These are phyloP conservation scores for Caligus rogercresseyi DNA, from an alignment of 1,140 invertebrate species.

Conservation along the genomic window DNA sequence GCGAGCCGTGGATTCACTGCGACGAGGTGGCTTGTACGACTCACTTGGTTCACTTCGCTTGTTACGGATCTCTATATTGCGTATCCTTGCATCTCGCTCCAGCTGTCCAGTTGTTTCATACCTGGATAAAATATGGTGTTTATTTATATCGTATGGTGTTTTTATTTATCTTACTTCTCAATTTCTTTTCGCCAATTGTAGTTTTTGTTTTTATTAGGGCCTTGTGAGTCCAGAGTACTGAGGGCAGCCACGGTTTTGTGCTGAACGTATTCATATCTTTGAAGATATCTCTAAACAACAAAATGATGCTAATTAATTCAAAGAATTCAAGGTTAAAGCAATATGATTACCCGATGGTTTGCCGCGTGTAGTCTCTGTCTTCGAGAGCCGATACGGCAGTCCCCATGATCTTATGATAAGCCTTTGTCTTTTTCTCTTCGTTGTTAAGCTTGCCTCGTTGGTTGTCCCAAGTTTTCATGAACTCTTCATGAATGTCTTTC, in stretches of 20 bases:
- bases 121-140: background rate
- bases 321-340: too few relatives aligned
- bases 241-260: background rate
- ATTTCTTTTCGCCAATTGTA: background rate
- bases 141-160: background rate
- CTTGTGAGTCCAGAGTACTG: background rate
- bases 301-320: too few relatives aligned
- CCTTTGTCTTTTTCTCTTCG: background rate
- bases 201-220: background rate
- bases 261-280: background rate
- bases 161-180: background rate
- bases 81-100: background rate
- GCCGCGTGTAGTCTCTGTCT: background rate
- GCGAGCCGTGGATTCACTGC: background rate
- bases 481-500: background rate
- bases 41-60: background rate
- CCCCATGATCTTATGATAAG: background rate
- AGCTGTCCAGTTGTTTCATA: background rate
- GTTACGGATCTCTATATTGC: background rate
- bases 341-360: background rate
- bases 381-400: background rate
- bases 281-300: background rate
- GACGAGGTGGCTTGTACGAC: background rate
- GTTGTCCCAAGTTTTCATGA: background rate
- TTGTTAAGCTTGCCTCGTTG: background rate